phyloP scores from a whole-genome alignment of 2,113 vertebrate species.

The Corythornis cristatus region DNA sequence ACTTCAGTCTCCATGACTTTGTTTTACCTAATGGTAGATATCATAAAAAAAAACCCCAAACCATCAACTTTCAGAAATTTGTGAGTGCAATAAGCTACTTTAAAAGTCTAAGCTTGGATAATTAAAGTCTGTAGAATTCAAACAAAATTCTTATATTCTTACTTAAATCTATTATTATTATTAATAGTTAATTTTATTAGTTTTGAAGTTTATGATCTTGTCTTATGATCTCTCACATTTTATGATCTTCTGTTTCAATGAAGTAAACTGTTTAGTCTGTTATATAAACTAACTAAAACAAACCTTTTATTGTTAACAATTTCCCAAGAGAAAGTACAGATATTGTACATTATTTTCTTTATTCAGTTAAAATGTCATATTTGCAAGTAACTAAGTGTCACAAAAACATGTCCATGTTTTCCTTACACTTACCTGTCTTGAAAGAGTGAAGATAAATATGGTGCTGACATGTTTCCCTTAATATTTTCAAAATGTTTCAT shows the following conservation, averaged over 20 bases:
- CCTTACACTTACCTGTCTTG: background rate
- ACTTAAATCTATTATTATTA: background rate
- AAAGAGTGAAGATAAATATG: background rate
- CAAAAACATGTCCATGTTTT: background rate
- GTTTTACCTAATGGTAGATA: background rate
- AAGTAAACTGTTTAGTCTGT: background rate
- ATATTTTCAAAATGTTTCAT: slow-evolving; percentile 21
- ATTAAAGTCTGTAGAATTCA: background rate
- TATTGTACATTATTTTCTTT: background rate
- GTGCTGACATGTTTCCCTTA: background rate
- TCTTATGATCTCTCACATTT: background rate
- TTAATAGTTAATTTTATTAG: background rate
- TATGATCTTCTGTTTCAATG: background rate
- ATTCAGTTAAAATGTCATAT: slow-evolving; percentile 9
- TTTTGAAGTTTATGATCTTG: background rate
- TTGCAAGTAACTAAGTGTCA: background rate
- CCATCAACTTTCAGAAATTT: background rate
- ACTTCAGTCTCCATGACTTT: fast-evolving
- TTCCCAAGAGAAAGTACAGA: background rate
- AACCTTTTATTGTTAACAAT: background rate
- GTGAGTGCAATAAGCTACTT: background rate
- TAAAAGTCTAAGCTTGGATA: background rate
- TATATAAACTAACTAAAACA: background rate
- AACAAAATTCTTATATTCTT: background rate
- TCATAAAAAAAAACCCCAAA: background rate